phyloP scores from a whole-genome alignment of 2,888 invertebrate genomes.

The Calameuta filiformis region DNA sequence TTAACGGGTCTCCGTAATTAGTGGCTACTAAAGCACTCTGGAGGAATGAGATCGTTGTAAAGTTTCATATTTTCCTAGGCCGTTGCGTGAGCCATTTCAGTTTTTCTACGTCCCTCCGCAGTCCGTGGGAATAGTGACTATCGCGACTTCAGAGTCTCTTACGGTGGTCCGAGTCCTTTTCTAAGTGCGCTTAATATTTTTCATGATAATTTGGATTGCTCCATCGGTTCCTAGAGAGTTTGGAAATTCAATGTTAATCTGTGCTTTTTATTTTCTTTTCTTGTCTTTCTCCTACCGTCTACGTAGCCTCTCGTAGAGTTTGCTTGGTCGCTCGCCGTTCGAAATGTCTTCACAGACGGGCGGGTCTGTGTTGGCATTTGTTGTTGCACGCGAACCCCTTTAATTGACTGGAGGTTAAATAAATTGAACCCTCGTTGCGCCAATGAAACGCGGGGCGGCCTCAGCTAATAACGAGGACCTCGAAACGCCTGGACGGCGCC shows the following conservation, averaged over 20 bases:
- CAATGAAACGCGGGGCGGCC: conserved; percentile 15
- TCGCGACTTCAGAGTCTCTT: background rate
- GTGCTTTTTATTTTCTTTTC: background rate
- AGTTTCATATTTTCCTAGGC: background rate
- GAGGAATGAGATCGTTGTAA: background rate
- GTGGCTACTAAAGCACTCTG: background rate
- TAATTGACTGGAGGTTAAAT: conserved; percentile 34
- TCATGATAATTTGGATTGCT: background rate
- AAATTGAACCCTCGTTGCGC: conserved; percentile 28
- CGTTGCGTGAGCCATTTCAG: background rate
- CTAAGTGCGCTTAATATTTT: background rate
- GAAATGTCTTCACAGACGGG: background rate
- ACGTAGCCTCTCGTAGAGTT: background rate
- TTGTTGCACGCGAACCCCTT: conserved; percentile 20
- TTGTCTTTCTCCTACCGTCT: background rate
- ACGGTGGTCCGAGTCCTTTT: background rate
- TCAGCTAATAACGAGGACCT: background rate
- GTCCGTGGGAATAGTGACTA: background rate
- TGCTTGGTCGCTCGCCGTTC: background rate
- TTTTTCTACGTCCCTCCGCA: background rate
- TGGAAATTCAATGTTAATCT: background rate
- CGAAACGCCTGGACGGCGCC: background rate
- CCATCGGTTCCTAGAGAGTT: background rate
- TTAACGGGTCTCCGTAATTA: background rate
- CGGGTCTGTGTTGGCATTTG: conserved; percentile 2